A percentile compares a stretch with the other conserved stretches of the same genome.
These are phyloP conservation scores for Brachyhypopomus gauderio DNA, from an alignment of 2,113 vertebrate species.

Conservation along the genomic window DNA sequence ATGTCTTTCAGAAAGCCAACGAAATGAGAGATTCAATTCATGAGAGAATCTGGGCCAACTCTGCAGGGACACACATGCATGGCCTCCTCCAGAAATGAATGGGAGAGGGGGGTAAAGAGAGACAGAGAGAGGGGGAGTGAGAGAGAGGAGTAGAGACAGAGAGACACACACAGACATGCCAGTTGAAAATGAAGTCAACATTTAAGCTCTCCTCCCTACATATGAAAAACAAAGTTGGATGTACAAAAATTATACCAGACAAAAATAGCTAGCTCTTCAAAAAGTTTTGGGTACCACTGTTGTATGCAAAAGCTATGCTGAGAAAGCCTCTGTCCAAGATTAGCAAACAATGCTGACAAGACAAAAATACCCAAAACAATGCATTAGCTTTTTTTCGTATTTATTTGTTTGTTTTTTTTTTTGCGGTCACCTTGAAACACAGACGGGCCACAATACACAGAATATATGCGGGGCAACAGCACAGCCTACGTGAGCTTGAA, in stretches of 20 bases:
- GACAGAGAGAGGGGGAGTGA: slow-evolving; percentile 10
- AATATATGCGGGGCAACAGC: neutral
- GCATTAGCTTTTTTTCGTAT: neutral
- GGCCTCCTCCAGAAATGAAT: slow-evolving; percentile 18
- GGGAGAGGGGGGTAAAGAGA: neutral
- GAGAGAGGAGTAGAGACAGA: slow-evolving; percentile 6
- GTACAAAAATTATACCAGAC: slow-evolving; percentile 22
- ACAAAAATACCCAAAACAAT: neutral
- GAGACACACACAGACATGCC: slow-evolving; percentile 8
- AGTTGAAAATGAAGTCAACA: slow-evolving; percentile 17
- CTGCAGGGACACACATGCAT: slow-evolving; percentile 23
- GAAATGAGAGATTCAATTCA: slow-evolving; percentile 12
- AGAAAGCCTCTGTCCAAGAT: slow-evolving; percentile 18
- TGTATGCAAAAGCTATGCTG: neutral
- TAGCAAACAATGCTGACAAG: neutral
- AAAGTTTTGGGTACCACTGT: slow-evolving; percentile 18
- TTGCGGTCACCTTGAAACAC: neutral
- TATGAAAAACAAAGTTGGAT: slow-evolving; percentile 23
- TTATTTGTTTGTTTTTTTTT: too few relatives aligned
- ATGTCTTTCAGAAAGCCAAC: slow-evolving; percentile 8
- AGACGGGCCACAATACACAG: neutral
- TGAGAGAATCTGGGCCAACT: slow-evolving; percentile 34
- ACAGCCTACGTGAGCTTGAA: neutral
- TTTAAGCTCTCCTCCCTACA: slow-evolving; percentile 2
- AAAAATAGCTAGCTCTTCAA: slow-evolving; percentile 15